Base-by-base conservation (phyloP, 2,797 vertebrate genomes). In the Syngnathus rostellatus region DNA sequence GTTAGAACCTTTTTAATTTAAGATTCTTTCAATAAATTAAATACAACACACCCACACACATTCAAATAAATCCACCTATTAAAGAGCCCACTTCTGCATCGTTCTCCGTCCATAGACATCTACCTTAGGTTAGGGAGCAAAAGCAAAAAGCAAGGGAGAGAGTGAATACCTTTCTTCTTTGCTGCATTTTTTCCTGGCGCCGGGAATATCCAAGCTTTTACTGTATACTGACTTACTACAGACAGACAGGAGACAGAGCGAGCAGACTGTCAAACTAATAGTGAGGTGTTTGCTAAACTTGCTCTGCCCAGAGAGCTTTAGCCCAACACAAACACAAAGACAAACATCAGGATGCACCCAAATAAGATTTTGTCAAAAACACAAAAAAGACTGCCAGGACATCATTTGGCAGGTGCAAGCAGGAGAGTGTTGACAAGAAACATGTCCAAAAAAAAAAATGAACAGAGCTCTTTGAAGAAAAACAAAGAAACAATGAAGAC, bases 121-220 rank as follows among this genome's bases (percentile, higher is more conserved):
- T 83, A 31, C 77, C 81, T 85, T 72, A 80, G 86, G 83, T 86
- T 81, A 81, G 3, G 19, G 21, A 64, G 66, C 40, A 31, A 31
- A 14, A 45, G 43, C 12, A 14, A 61, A 64, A 87, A 67, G 31
- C 64, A 54, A 67, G 86, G 82, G 80, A 79, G 83, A 83, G 86
- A 79, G 81, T 77, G 86, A 86, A 86, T 95, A 95, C 94, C 94
- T 96, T 94, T 96, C 94, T 88, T 94, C 94, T 95, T 91, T 93
- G 93, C 92, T 94, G 94, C 92, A 88, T 93, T 93, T 95, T 93
- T 90, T 90, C 92, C 94, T 89, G 93, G 90, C 93, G 65, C 94
- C 93, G 87, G 93, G 93, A 92, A 95, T 97, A 91, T 98, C 94
- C 94, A 96, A 93, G 93, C 93, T 96, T 95, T 97, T 95, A 97